These are phyloP conservation scores for Tor tambroides DNA, from an alignment of 2,113 vertebrate genomes.

Conservation along the genomic window DNA sequence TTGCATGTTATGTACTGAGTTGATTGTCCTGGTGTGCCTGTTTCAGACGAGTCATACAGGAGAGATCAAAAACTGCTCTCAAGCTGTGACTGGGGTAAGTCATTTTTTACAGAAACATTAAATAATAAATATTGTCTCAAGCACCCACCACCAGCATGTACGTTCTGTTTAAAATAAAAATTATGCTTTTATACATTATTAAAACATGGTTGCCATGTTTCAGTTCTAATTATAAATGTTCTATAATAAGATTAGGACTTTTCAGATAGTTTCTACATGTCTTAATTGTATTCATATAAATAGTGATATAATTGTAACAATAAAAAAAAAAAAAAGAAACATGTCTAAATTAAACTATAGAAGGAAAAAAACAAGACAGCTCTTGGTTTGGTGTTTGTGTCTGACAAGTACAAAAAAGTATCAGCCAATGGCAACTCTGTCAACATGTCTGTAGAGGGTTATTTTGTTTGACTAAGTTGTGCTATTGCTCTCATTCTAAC, in stretches of 20 bases:
- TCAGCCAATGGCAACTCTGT: background rate
- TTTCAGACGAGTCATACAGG: conserved; percentile 86
- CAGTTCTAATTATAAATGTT: no score
- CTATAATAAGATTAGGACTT: background rate
- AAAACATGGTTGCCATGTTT: no score
- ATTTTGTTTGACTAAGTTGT: background rate
- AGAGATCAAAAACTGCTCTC: conserved; percentile 96
- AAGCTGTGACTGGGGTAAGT: conserved; percentile 91
- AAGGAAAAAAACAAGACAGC: background rate
- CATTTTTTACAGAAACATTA: no score
- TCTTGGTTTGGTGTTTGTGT: background rate
- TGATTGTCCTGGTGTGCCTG: background rate
- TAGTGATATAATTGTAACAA: background rate
- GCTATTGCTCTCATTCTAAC: background rate
- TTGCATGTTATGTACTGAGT: background rate
- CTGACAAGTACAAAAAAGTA: background rate
- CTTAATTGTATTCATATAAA: background rate
- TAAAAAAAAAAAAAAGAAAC: no score
- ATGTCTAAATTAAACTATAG: no score
- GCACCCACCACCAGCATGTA: no score
- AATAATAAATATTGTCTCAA: no score
- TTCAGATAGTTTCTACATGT: background rate
- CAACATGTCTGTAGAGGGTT: background rate
- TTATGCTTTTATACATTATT: no score
- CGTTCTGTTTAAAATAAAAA: no score